Conservation (phyloP, 2,797 vertebrate genomes). For the Rhinatrema bivittatum region DNA sequence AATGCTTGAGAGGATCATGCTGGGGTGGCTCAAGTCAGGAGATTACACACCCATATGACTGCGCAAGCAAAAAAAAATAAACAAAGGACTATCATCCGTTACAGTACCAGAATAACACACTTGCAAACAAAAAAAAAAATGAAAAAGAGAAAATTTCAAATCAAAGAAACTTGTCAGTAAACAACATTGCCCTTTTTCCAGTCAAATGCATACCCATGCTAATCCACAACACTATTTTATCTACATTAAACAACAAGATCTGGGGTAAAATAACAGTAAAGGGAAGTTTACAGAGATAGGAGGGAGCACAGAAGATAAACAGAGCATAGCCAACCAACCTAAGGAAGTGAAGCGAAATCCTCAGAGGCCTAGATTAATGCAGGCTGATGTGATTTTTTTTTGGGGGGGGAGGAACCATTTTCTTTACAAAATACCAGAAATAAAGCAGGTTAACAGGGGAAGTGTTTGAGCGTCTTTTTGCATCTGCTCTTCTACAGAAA, state of each 20-base stretch:
- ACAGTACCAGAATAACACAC: conserved; percentile 55
- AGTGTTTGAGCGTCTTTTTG: too few relatives aligned
- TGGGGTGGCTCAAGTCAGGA: conserved; percentile 37
- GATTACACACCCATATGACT: conserved; percentile 31
- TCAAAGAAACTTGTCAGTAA: conserved; percentile 50
- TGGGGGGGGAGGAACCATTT: too few relatives aligned
- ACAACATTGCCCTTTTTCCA: conserved; percentile 51
- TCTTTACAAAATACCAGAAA: too few relatives aligned
- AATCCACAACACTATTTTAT: conserved; percentile 62
- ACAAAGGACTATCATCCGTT: conserved; percentile 36
- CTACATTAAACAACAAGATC: conserved; percentile 54
- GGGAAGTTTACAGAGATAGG: too few relatives aligned
- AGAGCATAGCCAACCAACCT: too few relatives aligned
- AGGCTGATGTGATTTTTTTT: too few relatives aligned
- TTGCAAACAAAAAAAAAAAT: conserved; percentile 56
- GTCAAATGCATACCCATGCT: conserved; percentile 51
- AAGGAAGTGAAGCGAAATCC: too few relatives aligned
- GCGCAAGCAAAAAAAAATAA: conserved; percentile 8
- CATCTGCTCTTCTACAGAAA: too few relatives aligned
- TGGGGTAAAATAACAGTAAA: too few relatives aligned
- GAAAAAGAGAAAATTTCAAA: conserved; percentile 33
- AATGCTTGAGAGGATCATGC: conserved; percentile 37
- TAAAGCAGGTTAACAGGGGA: too few relatives aligned
- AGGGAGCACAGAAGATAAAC: too few relatives aligned
- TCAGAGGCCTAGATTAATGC: too few relatives aligned